Percentiles rank a stretch among this genome's conserved stretches.
phyloP scores from a whole-genome alignment of 2,888 invertebrate species.

The Exephanes ischioxanthus region DNA sequence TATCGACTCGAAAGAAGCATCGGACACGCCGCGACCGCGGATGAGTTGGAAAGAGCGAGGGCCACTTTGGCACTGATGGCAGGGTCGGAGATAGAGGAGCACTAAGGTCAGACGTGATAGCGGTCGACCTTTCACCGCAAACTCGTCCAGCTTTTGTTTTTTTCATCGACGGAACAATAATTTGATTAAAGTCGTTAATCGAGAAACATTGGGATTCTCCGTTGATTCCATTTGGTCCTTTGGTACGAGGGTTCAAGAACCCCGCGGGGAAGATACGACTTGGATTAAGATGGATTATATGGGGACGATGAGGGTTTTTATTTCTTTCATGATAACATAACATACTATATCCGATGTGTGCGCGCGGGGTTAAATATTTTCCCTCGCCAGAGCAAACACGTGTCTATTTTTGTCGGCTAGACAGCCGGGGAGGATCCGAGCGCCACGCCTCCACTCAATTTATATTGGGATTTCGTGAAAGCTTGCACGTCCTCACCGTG shows the following conservation, averaged over 20 bases:
- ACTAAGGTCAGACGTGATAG: constrained; percentile 57
- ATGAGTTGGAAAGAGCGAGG: constrained; percentile 20
- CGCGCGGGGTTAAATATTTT: constrained; percentile 20
- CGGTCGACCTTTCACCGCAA: constrained; percentile 33
- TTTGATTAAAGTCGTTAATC: constrained; percentile 26
- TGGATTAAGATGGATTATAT: neutral
- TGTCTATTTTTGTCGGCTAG: constrained; percentile 30
- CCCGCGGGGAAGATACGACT: neutral
- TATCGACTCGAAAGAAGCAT: constrained; percentile 62
- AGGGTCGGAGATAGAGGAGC: constrained; percentile 37
- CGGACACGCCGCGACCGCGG: constrained; percentile 22
- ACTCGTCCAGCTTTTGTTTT: constrained; percentile 15
- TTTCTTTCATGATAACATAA: neutral
- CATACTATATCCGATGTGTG: constrained; percentile 6
- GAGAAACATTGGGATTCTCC: neutral
- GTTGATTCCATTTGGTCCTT: neutral
- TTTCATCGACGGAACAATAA: constrained; percentile 5
- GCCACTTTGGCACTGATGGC: constrained; percentile 11
- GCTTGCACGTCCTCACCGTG: neutral
- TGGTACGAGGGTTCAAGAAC: neutral
- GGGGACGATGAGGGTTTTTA: constrained; percentile 2
- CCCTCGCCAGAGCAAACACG: constrained; percentile 15
- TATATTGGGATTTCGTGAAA: constrained; percentile 30
- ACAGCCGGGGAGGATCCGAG: constrained; percentile 7
- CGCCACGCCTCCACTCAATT: constrained; percentile 36